Evolutionary conservation across 2,888 invertebrate genomes (phyloP), one percentile per base, ranked within the genome.

Genomic region (Belgica antarctica): DNA sequence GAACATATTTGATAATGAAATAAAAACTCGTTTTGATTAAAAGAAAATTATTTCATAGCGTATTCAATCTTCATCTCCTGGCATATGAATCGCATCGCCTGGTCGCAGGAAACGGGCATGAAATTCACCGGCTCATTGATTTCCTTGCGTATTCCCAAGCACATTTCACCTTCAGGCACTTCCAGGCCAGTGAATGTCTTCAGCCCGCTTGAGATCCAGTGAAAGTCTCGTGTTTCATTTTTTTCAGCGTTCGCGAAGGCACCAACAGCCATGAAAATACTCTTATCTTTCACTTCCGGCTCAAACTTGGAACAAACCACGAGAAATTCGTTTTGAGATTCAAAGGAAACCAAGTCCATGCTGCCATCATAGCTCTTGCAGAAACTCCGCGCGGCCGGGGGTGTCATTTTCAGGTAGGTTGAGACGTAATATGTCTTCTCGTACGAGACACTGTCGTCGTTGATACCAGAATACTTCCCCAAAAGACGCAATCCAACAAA

Each of bases 281-380:
- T 59, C 27, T 59, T 4, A 17, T 24, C 27, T 24, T 15, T 1
- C 1, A 3, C 8, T n/a, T 41, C 41, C 3, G 47, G 27, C 25
- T 41, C 36, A n/a, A 65, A 46, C 15, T 65, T 65, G 10, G n/a
- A 12, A 22, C 63, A 22, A 4, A 63, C 24, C 7, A 24, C 36
- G 4, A 63, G 25, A 27, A 47, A 65, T 19, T 65, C 65, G 2
- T 36, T 19, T 8, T 28, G n/a, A 15, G 65, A 47, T 25, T 65
- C 65, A 15, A 65, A 47, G 15, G 65, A 47, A 7, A 46, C 47
- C 24, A 65, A 25, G 47, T 65, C 65, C 63, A 63, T 63, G n/a
- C 7, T 31, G 24, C 10, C 10, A 0, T 25, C 25, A 28, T 65
- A 47, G 8, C 27, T 17, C 12, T 65, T 65, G 17, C 65, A 65